These are phyloP conservation scores for Amphiprion ocellaris DNA, from an alignment of 2,113 vertebrate species.

Conservation along the genomic window DNA sequence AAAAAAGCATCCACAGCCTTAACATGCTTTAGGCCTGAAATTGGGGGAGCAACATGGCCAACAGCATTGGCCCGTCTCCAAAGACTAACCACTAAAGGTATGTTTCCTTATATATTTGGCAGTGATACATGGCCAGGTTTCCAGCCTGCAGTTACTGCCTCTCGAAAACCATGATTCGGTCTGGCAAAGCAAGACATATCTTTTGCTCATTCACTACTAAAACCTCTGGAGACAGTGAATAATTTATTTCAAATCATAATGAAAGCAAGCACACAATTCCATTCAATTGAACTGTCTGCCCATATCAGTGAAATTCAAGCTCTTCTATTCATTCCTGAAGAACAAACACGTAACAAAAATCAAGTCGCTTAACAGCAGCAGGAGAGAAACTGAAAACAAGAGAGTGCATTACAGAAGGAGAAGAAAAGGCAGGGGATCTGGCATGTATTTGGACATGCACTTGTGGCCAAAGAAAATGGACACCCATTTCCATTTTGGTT, in stretches of 20 bases:
- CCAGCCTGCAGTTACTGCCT: conserved; percentile 45
- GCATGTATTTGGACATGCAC: conserved; percentile 46
- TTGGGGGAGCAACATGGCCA: conserved; percentile 52
- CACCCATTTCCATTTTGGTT: conserved; percentile 45
- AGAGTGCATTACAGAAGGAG: not conserved
- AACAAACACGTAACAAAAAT: conserved; percentile 28
- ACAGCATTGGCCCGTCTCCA: conserved; percentile 57
- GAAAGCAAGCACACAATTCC: conserved; percentile 49
- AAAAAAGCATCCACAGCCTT: conserved; percentile 12
- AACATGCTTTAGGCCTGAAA: conserved; percentile 14
- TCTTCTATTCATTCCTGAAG: conserved; percentile 36
- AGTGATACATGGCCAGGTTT: conserved; percentile 56
- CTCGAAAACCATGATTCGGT: conserved; percentile 45
- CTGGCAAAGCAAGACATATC: conserved; percentile 59
- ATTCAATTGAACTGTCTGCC: conserved; percentile 38
- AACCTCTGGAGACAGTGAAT: conserved; percentile 46
- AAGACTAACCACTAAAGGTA: conserved; percentile 62
- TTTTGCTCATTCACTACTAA: conserved; percentile 44
- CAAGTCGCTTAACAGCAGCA: conserved; percentile 25
- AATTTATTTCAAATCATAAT: conserved; percentile 64
- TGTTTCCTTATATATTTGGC: conserved; percentile 61
- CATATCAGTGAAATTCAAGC: conserved; percentile 64
- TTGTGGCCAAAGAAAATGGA: conserved; percentile 58
- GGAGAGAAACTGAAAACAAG: conserved; percentile 39
- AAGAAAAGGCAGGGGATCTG: conserved; percentile 21